Percentiles rank a stretch among this genome's conserved stretches.
Conservation (phyloP, 2,797 vertebrate genomes). For the Arrhamphus sclerolepis region DNA sequence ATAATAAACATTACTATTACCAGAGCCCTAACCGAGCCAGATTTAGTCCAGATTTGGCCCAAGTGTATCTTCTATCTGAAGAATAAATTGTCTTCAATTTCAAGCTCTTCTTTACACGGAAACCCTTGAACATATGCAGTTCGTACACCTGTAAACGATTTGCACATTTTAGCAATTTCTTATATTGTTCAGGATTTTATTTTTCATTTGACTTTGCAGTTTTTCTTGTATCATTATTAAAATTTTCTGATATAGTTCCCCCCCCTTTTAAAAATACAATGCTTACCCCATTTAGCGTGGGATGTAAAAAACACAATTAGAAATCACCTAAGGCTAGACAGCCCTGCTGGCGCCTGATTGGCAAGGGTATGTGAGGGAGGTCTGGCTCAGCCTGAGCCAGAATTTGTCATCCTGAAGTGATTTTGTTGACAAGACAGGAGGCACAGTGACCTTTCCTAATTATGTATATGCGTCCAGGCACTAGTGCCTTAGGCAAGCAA, state of each 20-base stretch:
- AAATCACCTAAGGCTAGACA: conserved; percentile 75
- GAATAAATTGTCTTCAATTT: neutral
- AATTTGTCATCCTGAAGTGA: conserved; percentile 81
- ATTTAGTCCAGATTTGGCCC: no score
- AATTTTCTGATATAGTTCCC: no score
- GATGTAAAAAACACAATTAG: conserved; percentile 70
- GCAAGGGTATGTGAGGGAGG: conserved; percentile 76
- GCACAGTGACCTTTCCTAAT: conserved; percentile 83
- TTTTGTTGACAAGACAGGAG: conserved; percentile 82
- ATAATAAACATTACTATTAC: no score
- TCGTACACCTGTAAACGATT: conserved; percentile 1
- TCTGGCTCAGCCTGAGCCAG: conserved; percentile 60
- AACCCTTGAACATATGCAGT: neutral
- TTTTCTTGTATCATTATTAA: conserved; percentile 4
- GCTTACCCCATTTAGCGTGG: conserved; percentile 48
- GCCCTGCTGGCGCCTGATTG: conserved; percentile 73
- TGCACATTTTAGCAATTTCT: neutral
- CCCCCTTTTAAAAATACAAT: no score
- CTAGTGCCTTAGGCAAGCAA: conserved; percentile 78
- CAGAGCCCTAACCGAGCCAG: no score
- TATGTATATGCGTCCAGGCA: conserved; percentile 81
- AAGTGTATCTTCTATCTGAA: no score
- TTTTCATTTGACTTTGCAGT: neutral
- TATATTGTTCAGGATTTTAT: neutral
- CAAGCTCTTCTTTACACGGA: neutral